A percentile compares a stretch with the other conserved stretches of the same genome.
Conservation (phyloP, 2,888 invertebrate species). For the Noctua janthe region DNA sequence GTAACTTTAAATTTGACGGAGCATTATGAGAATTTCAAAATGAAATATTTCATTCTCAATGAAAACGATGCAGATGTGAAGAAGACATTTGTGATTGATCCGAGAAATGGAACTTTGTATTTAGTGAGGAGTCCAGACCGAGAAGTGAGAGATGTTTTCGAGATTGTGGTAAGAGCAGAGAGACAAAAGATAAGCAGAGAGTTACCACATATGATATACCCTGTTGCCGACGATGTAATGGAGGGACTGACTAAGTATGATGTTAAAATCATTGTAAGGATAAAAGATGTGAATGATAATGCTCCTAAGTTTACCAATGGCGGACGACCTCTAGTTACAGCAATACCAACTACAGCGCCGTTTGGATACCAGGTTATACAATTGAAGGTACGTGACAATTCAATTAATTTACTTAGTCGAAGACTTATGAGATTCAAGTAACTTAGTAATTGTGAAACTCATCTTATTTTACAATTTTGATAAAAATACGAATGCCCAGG, state of each 20-base stretch:
- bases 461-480: no score
- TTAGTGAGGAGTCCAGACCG: constrained; percentile 94
- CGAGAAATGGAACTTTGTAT: constrained; percentile 94
- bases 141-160: constrained; percentile 92
- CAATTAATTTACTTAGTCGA: not conserved
- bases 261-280: constrained; percentile 94
- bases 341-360: constrained; percentile 94
- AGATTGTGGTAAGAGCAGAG: constrained; percentile 88
- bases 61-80: constrained; percentile 91
- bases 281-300: constrained; percentile 96
- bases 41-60: constrained; percentile 92
- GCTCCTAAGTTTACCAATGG: constrained; percentile 94
- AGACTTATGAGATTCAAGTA: not conserved
- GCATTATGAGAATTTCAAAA: constrained; percentile 91
- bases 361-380: constrained; percentile 95
- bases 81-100: constrained; percentile 93
- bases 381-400: constrained; percentile 90
- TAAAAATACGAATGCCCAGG: constrained; percentile 82
- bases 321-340: constrained; percentile 95
- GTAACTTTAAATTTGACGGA: constrained; percentile 94
- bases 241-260: constrained; percentile 94
- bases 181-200: constrained; percentile 92
- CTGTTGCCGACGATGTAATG: constrained; percentile 93
- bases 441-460: not conserved
- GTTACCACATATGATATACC: constrained; percentile 94